Evolutionary conservation across 2,113 vertebrate species (phyloP).

Genomic region (Vombatus ursinus): DNA sequence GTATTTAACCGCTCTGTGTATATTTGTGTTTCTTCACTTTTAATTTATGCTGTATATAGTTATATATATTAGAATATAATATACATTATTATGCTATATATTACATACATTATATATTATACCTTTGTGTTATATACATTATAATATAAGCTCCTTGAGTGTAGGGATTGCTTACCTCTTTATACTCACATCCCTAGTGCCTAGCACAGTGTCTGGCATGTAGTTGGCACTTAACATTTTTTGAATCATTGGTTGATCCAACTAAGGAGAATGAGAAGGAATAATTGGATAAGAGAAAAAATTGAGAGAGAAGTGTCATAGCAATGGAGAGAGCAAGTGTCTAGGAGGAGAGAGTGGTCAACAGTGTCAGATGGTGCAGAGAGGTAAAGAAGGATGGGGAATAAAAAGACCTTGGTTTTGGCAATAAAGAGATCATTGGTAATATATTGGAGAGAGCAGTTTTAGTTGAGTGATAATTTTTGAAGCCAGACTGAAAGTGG

Average conservation of each 20-base stretch:
- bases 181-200: background rate
- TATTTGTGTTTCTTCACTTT: background rate
- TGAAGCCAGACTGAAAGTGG: background rate
- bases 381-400: background rate
- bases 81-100: background rate
- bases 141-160: background rate
- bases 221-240: background rate
- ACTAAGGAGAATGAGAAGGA: background rate
- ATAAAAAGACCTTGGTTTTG: background rate
- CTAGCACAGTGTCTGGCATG: background rate
- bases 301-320: background rate
- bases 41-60: background rate
- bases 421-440: background rate
- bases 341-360: background rate
- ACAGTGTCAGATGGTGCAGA: background rate
- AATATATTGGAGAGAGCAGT: background rate
- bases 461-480: background rate
- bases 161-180: background rate
- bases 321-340: too few relatives aligned
- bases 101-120: background rate
- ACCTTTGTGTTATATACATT: background rate
- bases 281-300: background rate
- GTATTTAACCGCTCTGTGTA: background rate
- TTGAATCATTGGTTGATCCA: background rate
- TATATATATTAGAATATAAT: background rate